Percentiles rank a stretch among this genome's conserved stretches.
These are phyloP conservation scores for Pipistrellus kuhlii DNA, from an alignment of 2,797 vertebrate genomes.

Conservation along the genomic window DNA sequence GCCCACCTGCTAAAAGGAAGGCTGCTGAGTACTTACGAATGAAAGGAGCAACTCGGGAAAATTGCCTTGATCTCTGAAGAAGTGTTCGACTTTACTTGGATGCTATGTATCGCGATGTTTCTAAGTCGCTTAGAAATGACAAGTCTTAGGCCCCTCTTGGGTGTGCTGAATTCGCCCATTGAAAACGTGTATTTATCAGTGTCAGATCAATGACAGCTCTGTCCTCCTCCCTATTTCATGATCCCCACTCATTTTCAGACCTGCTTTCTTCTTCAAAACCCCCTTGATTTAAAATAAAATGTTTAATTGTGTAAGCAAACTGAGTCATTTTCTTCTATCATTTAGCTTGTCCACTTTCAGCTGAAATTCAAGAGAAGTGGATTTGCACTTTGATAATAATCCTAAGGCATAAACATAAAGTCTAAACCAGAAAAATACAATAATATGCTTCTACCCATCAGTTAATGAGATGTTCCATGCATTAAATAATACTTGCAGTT, in stretches of 20 bases:
- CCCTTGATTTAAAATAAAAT: conserved; percentile 68
- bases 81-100: neutral
- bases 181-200: neutral
- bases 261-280: conserved; percentile 22
- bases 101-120: neutral
- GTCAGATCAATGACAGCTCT: neutral
- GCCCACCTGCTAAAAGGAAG: conserved; percentile 46
- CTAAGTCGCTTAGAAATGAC: neutral
- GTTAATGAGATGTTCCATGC: conserved; percentile 42
- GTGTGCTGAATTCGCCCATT: neutral
- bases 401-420: neutral
- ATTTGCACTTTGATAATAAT: neutral
- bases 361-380: conserved; percentile 26
- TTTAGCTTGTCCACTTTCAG: neutral
- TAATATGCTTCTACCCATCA: neutral
- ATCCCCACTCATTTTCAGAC: neutral
- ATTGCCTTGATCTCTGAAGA: neutral
- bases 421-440: conserved; percentile 28
- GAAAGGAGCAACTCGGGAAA: neutral
- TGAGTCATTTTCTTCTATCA: conserved; percentile 44
- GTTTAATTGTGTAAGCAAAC: conserved; percentile 47
- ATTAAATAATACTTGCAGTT: conserved; percentile 18
- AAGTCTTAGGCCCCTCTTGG: neutral
- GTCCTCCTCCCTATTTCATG: neutral
- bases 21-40: neutral